Evolutionary conservation across 1,140 invertebrate species (phyloP).

Genomic region (Cydia splendana): DNA sequence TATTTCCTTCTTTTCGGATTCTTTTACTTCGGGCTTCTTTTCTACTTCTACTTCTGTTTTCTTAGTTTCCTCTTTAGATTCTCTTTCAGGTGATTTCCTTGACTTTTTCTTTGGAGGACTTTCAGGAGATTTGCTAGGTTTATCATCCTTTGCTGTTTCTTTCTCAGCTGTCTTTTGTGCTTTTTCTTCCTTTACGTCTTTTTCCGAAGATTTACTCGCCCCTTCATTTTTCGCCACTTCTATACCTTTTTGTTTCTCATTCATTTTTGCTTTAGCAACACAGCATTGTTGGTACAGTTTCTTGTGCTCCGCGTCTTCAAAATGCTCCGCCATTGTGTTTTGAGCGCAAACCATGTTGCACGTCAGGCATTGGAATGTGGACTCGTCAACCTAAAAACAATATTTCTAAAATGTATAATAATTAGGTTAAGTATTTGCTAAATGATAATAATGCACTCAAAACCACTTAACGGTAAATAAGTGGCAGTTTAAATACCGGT

Average conservation of each 20-base stretch:
- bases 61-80: neutral
- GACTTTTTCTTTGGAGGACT: neutral
- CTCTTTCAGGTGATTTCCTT: neutral
- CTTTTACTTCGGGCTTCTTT: constrained; percentile 21
- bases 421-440: neutral
- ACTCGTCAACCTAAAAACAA: constrained; percentile 43
- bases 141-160: neutral
- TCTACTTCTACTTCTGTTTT: constrained; percentile 18
- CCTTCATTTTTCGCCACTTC: neutral
- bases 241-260: neutral
- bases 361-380: constrained; percentile 49
- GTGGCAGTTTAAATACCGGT: neutral
- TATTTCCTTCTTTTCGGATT: neutral
- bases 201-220: neutral
- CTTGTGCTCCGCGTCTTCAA: constrained; percentile 11
- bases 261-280: neutral
- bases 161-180: neutral
- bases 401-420: neutral
- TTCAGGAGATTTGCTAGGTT: neutral
- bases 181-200: constrained; percentile 15
- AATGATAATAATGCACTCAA: neutral
- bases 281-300: constrained; percentile 16
- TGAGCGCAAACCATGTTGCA: constrained; percentile 44
- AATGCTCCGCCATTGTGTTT: constrained; percentile 31
- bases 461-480: neutral